Conservation (phyloP, 2,888 invertebrate genomes). For the Agapetus fuscipes region DNA sequence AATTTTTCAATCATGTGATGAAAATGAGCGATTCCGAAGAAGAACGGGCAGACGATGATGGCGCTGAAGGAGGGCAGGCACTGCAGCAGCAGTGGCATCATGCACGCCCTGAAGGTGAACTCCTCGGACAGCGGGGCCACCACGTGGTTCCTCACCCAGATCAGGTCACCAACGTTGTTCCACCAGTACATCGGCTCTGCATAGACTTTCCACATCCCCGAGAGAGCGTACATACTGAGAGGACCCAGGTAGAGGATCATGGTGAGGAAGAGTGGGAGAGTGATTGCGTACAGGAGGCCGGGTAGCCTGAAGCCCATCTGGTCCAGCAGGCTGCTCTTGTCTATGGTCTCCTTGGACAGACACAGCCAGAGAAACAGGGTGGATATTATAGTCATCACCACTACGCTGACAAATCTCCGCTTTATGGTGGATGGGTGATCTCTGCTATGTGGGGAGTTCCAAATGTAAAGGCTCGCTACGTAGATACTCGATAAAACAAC, state of each 20-base stretch:
- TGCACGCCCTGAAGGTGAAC: constrained; percentile 90
- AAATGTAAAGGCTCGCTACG: constrained; percentile 82
- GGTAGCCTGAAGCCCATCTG: constrained; percentile 64
- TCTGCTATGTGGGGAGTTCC: constrained; percentile 69
- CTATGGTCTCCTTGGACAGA: constrained; percentile 50
- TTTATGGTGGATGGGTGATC: constrained; percentile 85
- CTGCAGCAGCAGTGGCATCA: constrained; percentile 83
- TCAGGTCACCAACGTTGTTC: constrained; percentile 58
- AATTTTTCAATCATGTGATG: constrained; percentile 83
- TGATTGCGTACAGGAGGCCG: constrained; percentile 63
- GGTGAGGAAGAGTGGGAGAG: constrained; percentile 69
- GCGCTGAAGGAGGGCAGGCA: constrained; percentile 66
- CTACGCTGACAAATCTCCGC: constrained; percentile 77
- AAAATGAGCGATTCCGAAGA: constrained; percentile 91
- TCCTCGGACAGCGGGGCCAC: constrained; percentile 93
- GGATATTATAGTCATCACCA: constrained; percentile 69
- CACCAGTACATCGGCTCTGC: constrained; percentile 64
- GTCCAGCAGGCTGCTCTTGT: constrained; percentile 53
- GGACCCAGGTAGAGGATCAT: constrained; percentile 78
- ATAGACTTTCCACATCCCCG: constrained; percentile 59
- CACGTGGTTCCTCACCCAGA: constrained; percentile 82
- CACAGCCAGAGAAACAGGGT: constrained; percentile 69
- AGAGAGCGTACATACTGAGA: constrained; percentile 59
- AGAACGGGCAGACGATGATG: constrained; percentile 76
- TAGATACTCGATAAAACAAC: constrained; percentile 67